These are phyloP conservation scores for Yasuhikotakia modesta DNA, from an alignment of 2,797 vertebrate species.

Conservation along the genomic window DNA sequence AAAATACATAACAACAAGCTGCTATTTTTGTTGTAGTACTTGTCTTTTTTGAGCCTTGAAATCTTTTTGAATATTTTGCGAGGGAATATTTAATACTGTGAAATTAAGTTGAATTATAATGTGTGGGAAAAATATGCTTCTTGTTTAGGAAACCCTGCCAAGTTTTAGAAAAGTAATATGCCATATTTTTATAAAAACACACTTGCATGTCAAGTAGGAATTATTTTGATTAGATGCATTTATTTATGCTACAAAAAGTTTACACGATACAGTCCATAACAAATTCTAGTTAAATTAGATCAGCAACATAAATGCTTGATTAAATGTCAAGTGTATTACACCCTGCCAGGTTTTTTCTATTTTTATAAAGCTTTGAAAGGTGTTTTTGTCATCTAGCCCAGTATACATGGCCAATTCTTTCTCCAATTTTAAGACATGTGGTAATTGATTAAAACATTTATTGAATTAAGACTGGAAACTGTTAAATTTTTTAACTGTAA, in stretches of 20 bases:
- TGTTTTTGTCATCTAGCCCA: constrained; percentile 34
- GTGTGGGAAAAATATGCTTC: constrained; percentile 2
- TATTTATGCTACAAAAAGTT: constrained; percentile 28
- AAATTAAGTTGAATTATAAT: constrained; percentile 8
- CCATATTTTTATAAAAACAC: constrained; percentile 18
- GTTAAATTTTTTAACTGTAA: no score
- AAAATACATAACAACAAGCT: constrained; percentile 1
- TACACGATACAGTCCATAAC: constrained; percentile 1
- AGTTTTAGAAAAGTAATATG: constrained; percentile 20
- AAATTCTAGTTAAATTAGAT: constrained; percentile 29
- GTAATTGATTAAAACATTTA: constrained; percentile 21
- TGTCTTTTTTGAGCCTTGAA: not conserved
- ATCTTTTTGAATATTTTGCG: not conserved
- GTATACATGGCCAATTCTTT: not conserved
- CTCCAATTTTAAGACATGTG: constrained; percentile 10
- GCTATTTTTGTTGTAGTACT: not conserved
- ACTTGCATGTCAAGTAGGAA: constrained; percentile 17
- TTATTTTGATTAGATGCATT: constrained; percentile 17
- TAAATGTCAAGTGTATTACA: constrained; percentile 34
- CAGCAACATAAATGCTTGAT: constrained; percentile 26
- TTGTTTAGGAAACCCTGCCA: constrained; percentile 13
- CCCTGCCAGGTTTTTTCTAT: not conserved
- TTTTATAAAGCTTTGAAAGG: constrained; percentile 24
- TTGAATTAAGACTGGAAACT: not conserved
- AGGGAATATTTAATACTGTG: not conserved